Conservation (phyloP, 2,888 invertebrate species). For the Agonopterix subpropinquella region DNA sequence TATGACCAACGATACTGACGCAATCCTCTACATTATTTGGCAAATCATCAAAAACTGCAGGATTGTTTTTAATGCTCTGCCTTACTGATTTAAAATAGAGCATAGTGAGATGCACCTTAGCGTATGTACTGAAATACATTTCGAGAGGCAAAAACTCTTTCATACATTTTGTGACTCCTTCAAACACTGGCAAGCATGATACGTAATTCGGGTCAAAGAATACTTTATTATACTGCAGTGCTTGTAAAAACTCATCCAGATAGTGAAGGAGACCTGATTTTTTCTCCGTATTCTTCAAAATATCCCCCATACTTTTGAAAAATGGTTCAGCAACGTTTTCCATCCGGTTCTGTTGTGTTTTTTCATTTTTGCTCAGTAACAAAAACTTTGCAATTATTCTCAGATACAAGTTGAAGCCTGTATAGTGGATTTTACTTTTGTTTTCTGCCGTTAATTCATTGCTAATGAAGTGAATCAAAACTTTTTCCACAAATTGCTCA, state of each 20-base stretch:
- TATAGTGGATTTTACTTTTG: background rate
- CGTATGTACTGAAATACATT: constrained; percentile 28
- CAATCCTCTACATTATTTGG: constrained; percentile 23
- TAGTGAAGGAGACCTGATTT: constrained; percentile 1
- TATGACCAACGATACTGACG: constrained; percentile 29
- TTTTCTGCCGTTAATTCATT: constrained; percentile 16
- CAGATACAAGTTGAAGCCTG: constrained; percentile 16
- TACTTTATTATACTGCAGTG: constrained; percentile 32
- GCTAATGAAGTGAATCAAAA: constrained; percentile 17
- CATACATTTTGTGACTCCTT: constrained; percentile 28
- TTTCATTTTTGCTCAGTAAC: constrained; percentile 26
- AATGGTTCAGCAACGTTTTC: constrained; percentile 26
- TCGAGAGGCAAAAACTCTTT: constrained; percentile 32
- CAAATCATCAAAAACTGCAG: constrained; percentile 27
- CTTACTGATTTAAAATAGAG: constrained; percentile 39
- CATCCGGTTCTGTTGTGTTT: constrained; percentile 23
- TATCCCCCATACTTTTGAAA: constrained; percentile 24
- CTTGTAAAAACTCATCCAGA: constrained; percentile 22
- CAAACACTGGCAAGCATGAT: constrained; percentile 32
- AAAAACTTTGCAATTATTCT: constrained; percentile 38
- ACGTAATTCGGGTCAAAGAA: constrained; percentile 31
- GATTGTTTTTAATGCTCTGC: constrained; percentile 25
- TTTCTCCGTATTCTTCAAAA: constrained; percentile 8
- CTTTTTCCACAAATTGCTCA: constrained; percentile 18
- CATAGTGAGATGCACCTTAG: constrained; percentile 37